A percentile compares a stretch with the other conserved stretches of the same genome.
Evolutionary conservation across 2,888 invertebrate species (phyloP).

Genomic region (Epistrophe eligans): DNA sequence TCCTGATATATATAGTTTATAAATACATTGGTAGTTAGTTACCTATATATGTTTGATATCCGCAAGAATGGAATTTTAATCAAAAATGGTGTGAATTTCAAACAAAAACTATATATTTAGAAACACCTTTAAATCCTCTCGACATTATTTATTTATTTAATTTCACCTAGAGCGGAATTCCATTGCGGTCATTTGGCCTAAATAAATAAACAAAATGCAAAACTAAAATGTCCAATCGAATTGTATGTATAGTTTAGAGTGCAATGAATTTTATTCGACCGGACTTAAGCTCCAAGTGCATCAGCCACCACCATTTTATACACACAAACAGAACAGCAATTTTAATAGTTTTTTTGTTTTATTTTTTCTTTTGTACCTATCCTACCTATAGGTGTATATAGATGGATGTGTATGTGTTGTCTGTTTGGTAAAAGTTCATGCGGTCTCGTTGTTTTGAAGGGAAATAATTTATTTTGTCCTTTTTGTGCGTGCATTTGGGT

Average conservation of each 20-base stretch:
- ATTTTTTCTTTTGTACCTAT: not conserved
- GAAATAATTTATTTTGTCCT: conserved; percentile 48
- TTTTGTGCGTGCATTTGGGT: not conserved
- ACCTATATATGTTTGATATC: not conserved
- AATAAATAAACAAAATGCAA: conserved; percentile 57
- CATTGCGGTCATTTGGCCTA: conserved; percentile 63
- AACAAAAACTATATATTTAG: not conserved
- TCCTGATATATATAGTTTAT: not conserved
- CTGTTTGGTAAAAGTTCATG: not conserved
- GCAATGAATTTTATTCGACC: conserved; percentile 69
- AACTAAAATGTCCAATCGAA: conserved; percentile 64
- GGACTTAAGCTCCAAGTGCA: conserved; percentile 35
- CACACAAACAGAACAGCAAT: conserved; percentile 4
- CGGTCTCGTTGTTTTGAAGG: not conserved
- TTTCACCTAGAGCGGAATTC: conserved; percentile 54
- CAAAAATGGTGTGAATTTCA: conserved; percentile 34
- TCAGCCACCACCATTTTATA: not conserved
- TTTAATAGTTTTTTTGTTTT: conserved; percentile 45
- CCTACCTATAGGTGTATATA: not conserved
- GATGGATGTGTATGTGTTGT: not conserved
- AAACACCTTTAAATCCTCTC: conserved; percentile 50
- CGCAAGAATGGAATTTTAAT: conserved; percentile 13
- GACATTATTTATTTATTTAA: conserved; percentile 71
- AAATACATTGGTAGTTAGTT: not conserved
- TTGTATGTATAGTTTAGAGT: conserved; percentile 31